Conservation (phyloP, 2,888 invertebrate genomes). For the Lathronympha strigana region DNA sequence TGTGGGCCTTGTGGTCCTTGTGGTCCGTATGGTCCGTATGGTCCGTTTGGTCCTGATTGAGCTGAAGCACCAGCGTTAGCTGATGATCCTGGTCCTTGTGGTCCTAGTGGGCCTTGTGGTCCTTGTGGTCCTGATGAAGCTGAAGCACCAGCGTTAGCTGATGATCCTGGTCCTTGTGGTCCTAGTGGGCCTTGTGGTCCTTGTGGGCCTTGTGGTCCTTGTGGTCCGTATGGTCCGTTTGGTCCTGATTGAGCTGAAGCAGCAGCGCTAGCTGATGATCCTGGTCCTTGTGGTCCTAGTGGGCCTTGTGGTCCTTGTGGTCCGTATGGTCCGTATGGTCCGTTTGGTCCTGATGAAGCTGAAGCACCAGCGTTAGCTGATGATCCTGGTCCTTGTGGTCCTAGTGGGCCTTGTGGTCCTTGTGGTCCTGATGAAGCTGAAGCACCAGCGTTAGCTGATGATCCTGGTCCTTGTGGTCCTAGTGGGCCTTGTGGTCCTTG, state of each 20-base stretch:
- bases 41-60: conserved; percentile 15
- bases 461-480: conserved; percentile 31
- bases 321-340: conserved; percentile 26
- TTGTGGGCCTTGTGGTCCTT: conserved; percentile 16
- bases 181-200: conserved; percentile 19
- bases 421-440: conserved; percentile 15
- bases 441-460: conserved; percentile 36
- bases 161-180: conserved; percentile 8
- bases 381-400: conserved; percentile 7
- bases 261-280: conserved; percentile 10
- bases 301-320: conserved; percentile 30
- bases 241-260: conserved; percentile 5
- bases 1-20: background rate
- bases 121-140: background rate
- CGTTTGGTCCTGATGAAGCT: background rate
- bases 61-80: conserved; percentile 37
- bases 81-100: conserved; percentile 8
- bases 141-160: too few species aligned
- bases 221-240: conserved; percentile 1
- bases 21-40: conserved; percentile 6
- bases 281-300: conserved; percentile 24
- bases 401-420: conserved; percentile 4
- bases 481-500: conserved; percentile 34
- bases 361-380: background rate
- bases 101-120: background rate